Evolutionary conservation across 2,797 vertebrate species (phyloP), one percentile per base, ranked within the genome.

Genomic region (Arremon brunneinucha): DNA sequence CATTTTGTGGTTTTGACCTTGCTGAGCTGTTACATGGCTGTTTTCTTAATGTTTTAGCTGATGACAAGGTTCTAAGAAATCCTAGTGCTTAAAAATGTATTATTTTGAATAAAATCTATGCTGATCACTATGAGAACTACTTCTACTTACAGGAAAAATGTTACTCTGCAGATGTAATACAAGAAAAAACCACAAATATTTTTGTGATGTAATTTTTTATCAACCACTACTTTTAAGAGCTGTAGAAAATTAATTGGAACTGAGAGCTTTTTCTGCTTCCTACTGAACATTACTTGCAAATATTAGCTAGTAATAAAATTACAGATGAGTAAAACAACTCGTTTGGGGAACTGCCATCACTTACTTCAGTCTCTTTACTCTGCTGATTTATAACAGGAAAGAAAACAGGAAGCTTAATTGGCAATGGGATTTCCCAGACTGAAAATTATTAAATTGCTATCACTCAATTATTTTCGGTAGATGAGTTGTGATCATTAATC

Each of bases 281-380:
- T 59, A 52, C n/a, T 89, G 47, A 93, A 88, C 4, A 19, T 20
- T 90, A 47, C 70, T 69, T 89, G 70, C 47, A 96, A 91, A 90
- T 83, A 92, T 93, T 88, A 96, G 63, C 65, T 75, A 69, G 69
- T 57, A 91, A 87, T 75, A 92, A 75, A 79, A 87, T 78, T 94
- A 75, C 49, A 53, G 39, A 64, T 49, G 30, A 89, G 72, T 62
- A 86, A 80, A 94, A 83, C 52, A 83, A 74, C 17, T 87, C 0
- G 0, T 67, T 88, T 80, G 64, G 30, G 68, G 49, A 89, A 87
- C 52, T 34, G 30, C 79, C 71, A n/a, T 69, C 57, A 44, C 56
- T 82, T 83, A 70, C 39, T 83, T 94, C 62, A 63, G 68, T 83
- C 56, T 91, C 82, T 92, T 89, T 93, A 89, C 76, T 86, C 72